These are phyloP conservation scores for Aptenodytes forsteri DNA, from an alignment of 2,113 vertebrate species.

Conservation along the genomic window DNA sequence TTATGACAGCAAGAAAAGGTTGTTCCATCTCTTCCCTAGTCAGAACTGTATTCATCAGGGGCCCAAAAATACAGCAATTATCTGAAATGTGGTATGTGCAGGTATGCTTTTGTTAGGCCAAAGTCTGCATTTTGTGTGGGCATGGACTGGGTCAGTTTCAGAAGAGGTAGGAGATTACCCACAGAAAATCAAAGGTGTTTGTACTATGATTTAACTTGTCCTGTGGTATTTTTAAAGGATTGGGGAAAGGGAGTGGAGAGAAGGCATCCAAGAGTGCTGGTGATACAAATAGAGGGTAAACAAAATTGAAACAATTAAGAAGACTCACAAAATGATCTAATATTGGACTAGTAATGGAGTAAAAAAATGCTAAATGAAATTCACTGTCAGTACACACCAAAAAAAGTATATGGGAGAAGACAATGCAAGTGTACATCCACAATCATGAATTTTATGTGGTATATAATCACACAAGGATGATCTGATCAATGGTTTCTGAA, in stretches of 20 bases:
- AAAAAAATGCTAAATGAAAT: background rate
- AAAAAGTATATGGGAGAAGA: background rate
- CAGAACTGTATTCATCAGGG: background rate
- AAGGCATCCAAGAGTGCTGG: background rate
- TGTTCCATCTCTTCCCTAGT: background rate
- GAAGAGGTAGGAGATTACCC: background rate
- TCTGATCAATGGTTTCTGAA: background rate
- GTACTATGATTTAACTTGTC: background rate
- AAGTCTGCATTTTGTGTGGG: background rate
- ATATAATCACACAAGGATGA: background rate
- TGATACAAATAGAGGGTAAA: background rate
- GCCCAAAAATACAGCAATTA: background rate
- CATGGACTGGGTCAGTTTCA: background rate
- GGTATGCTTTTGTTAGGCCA: background rate
- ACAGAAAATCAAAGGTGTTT: background rate
- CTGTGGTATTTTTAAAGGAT: background rate
- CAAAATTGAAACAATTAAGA: background rate
- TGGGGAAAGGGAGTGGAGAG: background rate
- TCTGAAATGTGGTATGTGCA: background rate
- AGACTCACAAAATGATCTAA: fast-evolving
- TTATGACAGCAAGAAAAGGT: background rate
- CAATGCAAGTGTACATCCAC: background rate
- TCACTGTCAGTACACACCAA: background rate
- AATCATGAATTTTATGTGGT: background rate
- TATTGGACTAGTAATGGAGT: background rate